Evolutionary conservation across 2,888 invertebrate species (phyloP).

Genomic region (Malacosoma neustria): DNA sequence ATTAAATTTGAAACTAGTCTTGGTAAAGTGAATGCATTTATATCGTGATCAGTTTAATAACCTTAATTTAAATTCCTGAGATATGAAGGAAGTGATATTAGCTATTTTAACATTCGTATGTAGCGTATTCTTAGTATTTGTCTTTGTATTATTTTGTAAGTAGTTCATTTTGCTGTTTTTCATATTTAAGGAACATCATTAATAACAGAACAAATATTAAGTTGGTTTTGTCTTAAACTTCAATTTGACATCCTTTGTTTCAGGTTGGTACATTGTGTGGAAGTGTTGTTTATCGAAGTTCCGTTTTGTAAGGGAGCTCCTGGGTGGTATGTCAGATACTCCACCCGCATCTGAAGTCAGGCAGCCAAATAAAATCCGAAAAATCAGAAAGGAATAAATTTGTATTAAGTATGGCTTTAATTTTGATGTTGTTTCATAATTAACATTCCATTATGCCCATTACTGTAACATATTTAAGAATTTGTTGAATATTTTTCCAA

Average conservation of each 20-base stretch:
- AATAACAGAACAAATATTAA: too few species aligned
- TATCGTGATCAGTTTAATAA: conserved; percentile 43
- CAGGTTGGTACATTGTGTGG: conserved; percentile 95
- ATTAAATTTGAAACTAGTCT: conserved; percentile 18
- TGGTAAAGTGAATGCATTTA: conserved; percentile 53
- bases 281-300: conserved; percentile 91
- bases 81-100: conserved; percentile 71
- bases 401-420: too few species aligned
- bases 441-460: too few species aligned
- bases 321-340: conserved; percentile 82
- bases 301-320: conserved; percentile 88
- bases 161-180: conserved; percentile 34
- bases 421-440: too few species aligned
- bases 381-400: conserved; percentile 48
- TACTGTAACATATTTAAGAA: conserved; percentile 5
- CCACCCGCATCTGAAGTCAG: conserved; percentile 77
- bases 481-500: neutral
- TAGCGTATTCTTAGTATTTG: conserved; percentile 67
- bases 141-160: conserved; percentile 71
- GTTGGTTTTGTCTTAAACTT: too few species aligned
- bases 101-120: conserved; percentile 65
- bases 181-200: too few species aligned
- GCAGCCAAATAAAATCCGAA: conserved; percentile 62
- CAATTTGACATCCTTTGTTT: too few species aligned
- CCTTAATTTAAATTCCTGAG: conserved; percentile 48